Percentiles rank a stretch among this genome's conserved stretches.
These are phyloP conservation scores for Suillia variegata DNA, from an alignment of 2,888 invertebrate genomes.

Conservation along the genomic window DNA sequence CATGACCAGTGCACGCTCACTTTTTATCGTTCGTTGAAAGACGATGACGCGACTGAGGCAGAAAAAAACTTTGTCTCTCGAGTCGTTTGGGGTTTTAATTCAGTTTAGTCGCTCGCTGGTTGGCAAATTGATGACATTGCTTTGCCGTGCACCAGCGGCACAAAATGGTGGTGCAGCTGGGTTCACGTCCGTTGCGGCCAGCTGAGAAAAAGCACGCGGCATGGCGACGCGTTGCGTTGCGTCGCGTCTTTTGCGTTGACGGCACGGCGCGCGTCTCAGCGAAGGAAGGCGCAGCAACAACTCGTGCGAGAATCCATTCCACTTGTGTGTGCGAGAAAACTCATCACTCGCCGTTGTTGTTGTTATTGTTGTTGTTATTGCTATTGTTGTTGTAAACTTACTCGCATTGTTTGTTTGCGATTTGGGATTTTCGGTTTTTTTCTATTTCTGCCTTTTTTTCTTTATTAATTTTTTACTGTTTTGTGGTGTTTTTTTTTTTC, in stretches of 20 bases:
- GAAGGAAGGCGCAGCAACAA: not conserved
- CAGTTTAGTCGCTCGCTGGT: conserved; percentile 12
- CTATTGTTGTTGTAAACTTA: conserved; percentile 17
- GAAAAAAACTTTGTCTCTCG: no score
- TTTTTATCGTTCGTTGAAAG: no score
- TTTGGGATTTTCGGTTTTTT: conserved; percentile 2
- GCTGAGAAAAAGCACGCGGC: conserved; percentile 29
- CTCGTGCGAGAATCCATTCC: not conserved
- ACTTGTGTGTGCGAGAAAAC: not conserved
- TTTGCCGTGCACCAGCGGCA: no score
- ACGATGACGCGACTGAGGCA: no score
- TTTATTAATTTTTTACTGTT: conserved; percentile 10
- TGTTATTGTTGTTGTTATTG: conserved; percentile 6
- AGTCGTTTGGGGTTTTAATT: no score
- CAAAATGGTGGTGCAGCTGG: conserved; percentile 28
- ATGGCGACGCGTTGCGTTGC: not conserved
- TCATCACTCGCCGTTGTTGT: not conserved
- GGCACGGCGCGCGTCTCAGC: not conserved
- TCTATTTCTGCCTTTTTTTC: conserved; percentile 15
- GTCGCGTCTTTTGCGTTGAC: no score
- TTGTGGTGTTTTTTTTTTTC: conserved; percentile 15
- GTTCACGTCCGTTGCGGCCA: conserved; percentile 18
- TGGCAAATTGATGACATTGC: conserved; percentile 28
- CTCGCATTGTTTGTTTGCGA: conserved; percentile 9
- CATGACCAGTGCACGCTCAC: not conserved